These are phyloP conservation scores for Atethmia centrago DNA, from an alignment of 2,888 invertebrate genomes.

Conservation along the genomic window DNA sequence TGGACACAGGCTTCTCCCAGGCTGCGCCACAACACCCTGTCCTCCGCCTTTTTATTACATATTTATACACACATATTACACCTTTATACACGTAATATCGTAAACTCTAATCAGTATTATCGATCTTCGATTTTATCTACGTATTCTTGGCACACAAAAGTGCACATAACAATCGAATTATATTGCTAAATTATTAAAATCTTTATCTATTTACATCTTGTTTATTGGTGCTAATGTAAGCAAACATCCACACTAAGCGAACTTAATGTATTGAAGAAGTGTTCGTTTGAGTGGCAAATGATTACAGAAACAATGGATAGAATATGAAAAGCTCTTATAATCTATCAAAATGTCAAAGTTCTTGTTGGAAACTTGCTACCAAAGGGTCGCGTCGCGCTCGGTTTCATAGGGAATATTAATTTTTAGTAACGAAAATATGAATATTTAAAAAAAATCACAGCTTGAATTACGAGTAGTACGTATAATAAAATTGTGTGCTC, in stretches of 20 bases:
- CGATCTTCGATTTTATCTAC: slow-evolving; percentile 34
- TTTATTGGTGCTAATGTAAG: slow-evolving; percentile 16
- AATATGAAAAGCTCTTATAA: slow-evolving; percentile 13
- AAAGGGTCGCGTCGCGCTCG: too few relatives aligned
- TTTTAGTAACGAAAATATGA: too few relatives aligned
- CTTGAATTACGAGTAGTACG: too few relatives aligned
- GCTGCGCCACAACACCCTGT: too few relatives aligned
- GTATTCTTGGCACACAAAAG: slow-evolving; percentile 36
- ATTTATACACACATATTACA: too few relatives aligned
- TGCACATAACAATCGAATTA: slow-evolving; percentile 26
- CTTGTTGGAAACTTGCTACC: background rate
- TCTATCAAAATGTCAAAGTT: background rate
- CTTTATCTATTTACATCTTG: slow-evolving; percentile 23
- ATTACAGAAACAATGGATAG: slow-evolving; percentile 3
- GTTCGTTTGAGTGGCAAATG: slow-evolving; percentile 12
- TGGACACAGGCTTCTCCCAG: too few relatives aligned
- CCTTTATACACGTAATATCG: slow-evolving; percentile 31
- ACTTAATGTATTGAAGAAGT: slow-evolving; percentile 8
- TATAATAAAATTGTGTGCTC: too few relatives aligned
- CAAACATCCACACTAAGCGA: slow-evolving; percentile 3
- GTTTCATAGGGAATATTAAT: too few relatives aligned
- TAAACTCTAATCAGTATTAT: slow-evolving; percentile 25
- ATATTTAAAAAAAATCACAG: too few relatives aligned
- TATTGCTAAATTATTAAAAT: slow-evolving; percentile 41
- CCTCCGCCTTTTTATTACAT: too few relatives aligned